Percentiles rank a stretch among this genome's conserved stretches.
phyloP scores from a whole-genome alignment of 2,113 vertebrate species.

The Oophaga pumilio region DNA sequence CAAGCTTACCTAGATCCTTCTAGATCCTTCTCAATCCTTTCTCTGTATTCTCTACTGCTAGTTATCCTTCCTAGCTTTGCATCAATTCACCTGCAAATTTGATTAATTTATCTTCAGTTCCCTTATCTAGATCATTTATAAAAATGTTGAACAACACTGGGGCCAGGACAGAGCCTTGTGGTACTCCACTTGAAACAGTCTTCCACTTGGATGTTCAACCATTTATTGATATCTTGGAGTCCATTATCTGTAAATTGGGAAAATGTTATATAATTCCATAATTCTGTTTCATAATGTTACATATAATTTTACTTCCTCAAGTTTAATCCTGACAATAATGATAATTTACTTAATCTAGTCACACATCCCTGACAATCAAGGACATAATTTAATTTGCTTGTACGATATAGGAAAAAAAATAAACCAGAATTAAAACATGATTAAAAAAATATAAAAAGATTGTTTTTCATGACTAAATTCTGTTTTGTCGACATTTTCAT shows the following conservation, averaged over 20 bases:
- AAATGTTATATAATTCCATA: not conserved
- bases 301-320: slow-evolving; percentile 12
- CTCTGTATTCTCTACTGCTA: too few relatives aligned
- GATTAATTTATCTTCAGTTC: too few relatives aligned
- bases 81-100: too few relatives aligned
- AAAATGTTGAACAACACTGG: too few relatives aligned
- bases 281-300: not conserved
- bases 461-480: not conserved
- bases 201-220: too few relatives aligned
- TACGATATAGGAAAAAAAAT: not conserved
- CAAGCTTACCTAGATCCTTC: too few relatives aligned
- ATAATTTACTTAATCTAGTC: not conserved
- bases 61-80: too few relatives aligned
- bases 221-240: not conserved
- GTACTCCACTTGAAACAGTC: too few relatives aligned
- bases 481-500: not conserved
- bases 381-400: not conserved
- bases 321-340: not conserved
- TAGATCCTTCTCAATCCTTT: too few relatives aligned
- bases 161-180: too few relatives aligned
- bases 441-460: not conserved
- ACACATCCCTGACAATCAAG: not conserved
- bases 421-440: not conserved
- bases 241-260: not conserved
- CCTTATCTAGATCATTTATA: too few relatives aligned